phyloP scores from a whole-genome alignment of 1,140 invertebrate genomes.

The Orchesella cincta region DNA sequence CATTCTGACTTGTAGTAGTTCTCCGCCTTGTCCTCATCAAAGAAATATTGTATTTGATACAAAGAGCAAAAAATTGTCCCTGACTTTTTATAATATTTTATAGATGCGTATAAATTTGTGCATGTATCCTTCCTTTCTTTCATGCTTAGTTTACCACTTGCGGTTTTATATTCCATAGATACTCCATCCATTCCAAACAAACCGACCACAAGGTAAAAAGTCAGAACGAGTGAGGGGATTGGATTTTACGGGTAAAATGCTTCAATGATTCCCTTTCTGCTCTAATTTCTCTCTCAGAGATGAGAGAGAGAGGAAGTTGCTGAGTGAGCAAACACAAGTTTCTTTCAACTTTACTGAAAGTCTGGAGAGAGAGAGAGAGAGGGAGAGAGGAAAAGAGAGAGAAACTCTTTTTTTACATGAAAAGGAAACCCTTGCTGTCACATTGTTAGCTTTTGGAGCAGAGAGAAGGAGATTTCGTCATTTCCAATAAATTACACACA shows the following conservation, averaged over 20 bases:
- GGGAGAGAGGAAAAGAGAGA: background rate
- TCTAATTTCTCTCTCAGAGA: background rate
- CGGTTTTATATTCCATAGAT: constrained; percentile 1
- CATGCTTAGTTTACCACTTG: constrained; percentile 27
- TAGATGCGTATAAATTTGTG: background rate
- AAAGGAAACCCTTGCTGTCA: constrained; percentile 10
- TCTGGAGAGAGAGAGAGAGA: background rate
- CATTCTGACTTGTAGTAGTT: background rate
- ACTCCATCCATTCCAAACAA: background rate
- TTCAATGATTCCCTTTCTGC: background rate
- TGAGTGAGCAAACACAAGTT: constrained; percentile 21
- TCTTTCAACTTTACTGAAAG: background rate
- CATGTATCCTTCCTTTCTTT: constrained; percentile 4
- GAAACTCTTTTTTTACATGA: background rate
- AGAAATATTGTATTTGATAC: background rate
- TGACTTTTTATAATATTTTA: background rate
- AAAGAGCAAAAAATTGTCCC: background rate
- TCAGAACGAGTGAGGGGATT: no score
- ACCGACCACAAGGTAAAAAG: no score
- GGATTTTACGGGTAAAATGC: no score
- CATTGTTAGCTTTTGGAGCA: background rate
- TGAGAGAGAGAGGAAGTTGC: background rate
- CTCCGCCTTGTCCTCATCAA: background rate
- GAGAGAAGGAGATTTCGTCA: background rate
- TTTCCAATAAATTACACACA: constrained; percentile 27